phyloP scores from a whole-genome alignment of 2,113 vertebrate genomes.

The Ciconia boyciana region DNA sequence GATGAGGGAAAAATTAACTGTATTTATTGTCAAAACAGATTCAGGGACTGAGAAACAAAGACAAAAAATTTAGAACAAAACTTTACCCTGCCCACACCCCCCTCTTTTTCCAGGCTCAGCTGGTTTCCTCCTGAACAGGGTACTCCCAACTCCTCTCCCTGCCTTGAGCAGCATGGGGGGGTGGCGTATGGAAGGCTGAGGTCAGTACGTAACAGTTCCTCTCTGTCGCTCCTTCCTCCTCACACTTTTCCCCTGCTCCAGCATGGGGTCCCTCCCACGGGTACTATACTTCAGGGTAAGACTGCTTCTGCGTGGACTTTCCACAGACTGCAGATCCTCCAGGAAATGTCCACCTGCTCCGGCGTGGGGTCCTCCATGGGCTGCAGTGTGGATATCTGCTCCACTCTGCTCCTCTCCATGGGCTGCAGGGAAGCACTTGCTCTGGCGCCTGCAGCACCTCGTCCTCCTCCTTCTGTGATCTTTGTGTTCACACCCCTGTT shows the following conservation, averaged over 20 bases:
- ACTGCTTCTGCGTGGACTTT: background rate
- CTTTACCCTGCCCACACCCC: background rate
- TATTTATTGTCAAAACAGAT: background rate
- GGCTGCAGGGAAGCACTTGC: background rate
- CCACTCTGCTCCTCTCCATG: background rate
- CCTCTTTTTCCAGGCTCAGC: background rate
- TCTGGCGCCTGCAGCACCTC: background rate
- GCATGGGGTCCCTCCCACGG: accelerated
- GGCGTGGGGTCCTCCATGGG: background rate
- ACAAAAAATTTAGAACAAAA: background rate
- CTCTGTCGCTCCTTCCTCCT: background rate
- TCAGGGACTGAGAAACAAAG: background rate
- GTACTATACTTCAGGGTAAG: background rate
- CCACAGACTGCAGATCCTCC: background rate
- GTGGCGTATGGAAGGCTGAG: background rate
- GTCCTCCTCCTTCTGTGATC: background rate
- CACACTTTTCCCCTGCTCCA: background rate
- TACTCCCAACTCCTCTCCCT: background rate
- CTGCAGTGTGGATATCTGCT: background rate
- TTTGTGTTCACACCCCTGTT: background rate
- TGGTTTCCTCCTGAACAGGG: background rate
- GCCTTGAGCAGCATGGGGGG: accelerated
- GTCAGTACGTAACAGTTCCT: accelerated
- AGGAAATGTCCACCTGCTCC: background rate
- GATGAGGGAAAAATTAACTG: background rate